These are phyloP conservation scores for Leptinotarsa texana DNA, from an alignment of 1,140 invertebrate species.

Conservation along the genomic window DNA sequence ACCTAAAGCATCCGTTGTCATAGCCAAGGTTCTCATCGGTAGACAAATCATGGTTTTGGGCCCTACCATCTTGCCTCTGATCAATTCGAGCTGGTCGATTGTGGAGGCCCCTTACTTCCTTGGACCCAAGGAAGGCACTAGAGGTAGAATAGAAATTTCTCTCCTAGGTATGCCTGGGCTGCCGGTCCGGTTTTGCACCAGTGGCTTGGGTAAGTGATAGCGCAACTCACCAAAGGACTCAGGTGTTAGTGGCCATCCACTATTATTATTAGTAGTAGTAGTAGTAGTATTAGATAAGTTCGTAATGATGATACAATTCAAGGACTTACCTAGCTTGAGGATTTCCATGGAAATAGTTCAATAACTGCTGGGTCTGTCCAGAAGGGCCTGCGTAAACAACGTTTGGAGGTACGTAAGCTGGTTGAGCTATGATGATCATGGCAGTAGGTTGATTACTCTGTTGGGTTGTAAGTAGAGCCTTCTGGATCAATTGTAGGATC, in stretches of 20 bases:
- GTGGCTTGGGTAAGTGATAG: too few species aligned
- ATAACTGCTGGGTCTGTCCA: slow-evolving; percentile 40
- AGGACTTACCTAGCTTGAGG: slow-evolving; percentile 38
- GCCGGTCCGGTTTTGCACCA: too few species aligned
- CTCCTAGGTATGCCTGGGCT: too few species aligned
- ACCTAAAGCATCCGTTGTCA: too few species aligned
- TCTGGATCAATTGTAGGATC: slow-evolving; percentile 19
- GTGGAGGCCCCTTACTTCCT: too few species aligned
- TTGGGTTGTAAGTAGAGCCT: slow-evolving; percentile 2
- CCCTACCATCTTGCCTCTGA: too few species aligned
- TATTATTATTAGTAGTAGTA: background rate
- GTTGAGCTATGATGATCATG: slow-evolving; percentile 50
- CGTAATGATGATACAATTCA: background rate
- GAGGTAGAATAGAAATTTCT: too few species aligned
- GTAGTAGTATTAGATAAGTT: background rate
- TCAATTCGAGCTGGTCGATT: too few species aligned
- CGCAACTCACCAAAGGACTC: too few species aligned
- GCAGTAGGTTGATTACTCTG: slow-evolving; percentile 29
- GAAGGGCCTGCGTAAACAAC: slow-evolving; percentile 29
- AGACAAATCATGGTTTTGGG: too few species aligned
- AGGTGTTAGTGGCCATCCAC: too few species aligned
- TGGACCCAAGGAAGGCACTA: accelerated
- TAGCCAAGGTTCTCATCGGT: too few species aligned
- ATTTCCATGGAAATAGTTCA: slow-evolving; percentile 46
- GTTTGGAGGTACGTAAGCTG: slow-evolving; percentile 40